phyloP scores from a whole-genome alignment of 64 coral and sea anemone genomes.

The Platygyra sinensis region DNA sequence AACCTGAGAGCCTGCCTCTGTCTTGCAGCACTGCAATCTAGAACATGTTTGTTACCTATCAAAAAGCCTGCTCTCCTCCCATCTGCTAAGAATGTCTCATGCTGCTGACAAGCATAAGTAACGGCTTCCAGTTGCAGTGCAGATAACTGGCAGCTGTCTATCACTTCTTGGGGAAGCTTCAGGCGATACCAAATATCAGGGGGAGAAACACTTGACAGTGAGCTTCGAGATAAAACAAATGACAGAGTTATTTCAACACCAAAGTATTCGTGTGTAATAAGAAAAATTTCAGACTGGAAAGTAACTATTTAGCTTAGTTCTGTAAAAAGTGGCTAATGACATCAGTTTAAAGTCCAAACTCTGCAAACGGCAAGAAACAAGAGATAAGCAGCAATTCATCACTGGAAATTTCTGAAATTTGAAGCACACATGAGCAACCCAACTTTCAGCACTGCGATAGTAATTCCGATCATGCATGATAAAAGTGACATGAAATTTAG shows the following conservation, averaged over 20 bases:
- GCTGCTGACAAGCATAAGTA: conserved; percentile 93
- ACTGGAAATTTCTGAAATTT: too few relatives aligned
- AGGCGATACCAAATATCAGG: conserved; percentile 91
- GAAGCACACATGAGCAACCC: too few relatives aligned
- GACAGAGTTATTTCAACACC: neutral
- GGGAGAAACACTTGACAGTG: conserved; percentile 86
- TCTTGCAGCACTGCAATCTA: neutral
- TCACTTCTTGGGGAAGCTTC: conserved; percentile 73
- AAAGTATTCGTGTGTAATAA: neutral
- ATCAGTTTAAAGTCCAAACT: too few relatives aligned
- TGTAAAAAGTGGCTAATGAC: too few relatives aligned
- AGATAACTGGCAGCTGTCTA: conserved; percentile 70
- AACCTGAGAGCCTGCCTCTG: neutral
- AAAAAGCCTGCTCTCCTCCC: conserved; percentile 95
- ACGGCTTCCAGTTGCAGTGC: conserved; percentile 96
- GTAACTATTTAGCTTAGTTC: neutral
- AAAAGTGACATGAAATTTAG: too few relatives aligned
- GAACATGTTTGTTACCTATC: conserved; percentile 64
- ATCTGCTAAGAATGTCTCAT: conserved; percentile 89
- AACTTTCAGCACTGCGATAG: too few relatives aligned
- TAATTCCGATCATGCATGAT: too few relatives aligned
- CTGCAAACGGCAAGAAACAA: too few relatives aligned
- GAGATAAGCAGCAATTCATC: too few relatives aligned
- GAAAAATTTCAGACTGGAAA: neutral
- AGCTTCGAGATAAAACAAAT: conserved; percentile 57